These are phyloP conservation scores for Toxostoma redivivum DNA, from an alignment of 2,113 vertebrate species.

Conservation along the genomic window DNA sequence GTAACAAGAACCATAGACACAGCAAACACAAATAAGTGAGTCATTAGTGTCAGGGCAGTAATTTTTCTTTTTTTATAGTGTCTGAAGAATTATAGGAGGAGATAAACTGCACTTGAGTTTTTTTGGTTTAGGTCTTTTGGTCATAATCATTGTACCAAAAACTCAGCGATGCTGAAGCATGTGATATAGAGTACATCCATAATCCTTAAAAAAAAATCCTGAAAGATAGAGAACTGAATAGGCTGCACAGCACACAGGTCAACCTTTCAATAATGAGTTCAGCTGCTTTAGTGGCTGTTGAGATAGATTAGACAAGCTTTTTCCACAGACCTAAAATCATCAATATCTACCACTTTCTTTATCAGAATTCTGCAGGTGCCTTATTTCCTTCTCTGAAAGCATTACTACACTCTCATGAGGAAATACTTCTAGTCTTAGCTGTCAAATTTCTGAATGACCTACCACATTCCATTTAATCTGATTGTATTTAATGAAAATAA, in stretches of 20 bases:
- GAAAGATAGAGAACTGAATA: background rate
- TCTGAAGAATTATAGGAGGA: background rate
- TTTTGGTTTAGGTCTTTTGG: background rate
- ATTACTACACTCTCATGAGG: background rate
- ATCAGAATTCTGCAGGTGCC: conserved; percentile 1
- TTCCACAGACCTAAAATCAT: background rate
- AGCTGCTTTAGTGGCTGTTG: background rate
- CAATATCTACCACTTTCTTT: background rate
- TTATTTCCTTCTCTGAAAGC: background rate
- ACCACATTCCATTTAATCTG: background rate
- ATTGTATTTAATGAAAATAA: background rate
- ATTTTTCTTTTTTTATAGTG: background rate
- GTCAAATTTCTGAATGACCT: background rate
- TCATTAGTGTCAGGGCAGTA: background rate
- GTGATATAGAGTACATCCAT: background rate
- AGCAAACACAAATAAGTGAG: background rate
- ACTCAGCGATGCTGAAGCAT: background rate
- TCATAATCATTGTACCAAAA: background rate
- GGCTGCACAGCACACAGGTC: background rate
- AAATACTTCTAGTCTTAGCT: background rate
- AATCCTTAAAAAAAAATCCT: background rate
- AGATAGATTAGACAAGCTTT: conserved; percentile 3
- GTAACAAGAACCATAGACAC: background rate
- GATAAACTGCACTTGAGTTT: background rate
- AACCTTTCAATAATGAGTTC: conserved; percentile 2